Evolutionary conservation across 2,797 vertebrate genomes (phyloP).

Genomic region (Trachops cirrhosus): DNA sequence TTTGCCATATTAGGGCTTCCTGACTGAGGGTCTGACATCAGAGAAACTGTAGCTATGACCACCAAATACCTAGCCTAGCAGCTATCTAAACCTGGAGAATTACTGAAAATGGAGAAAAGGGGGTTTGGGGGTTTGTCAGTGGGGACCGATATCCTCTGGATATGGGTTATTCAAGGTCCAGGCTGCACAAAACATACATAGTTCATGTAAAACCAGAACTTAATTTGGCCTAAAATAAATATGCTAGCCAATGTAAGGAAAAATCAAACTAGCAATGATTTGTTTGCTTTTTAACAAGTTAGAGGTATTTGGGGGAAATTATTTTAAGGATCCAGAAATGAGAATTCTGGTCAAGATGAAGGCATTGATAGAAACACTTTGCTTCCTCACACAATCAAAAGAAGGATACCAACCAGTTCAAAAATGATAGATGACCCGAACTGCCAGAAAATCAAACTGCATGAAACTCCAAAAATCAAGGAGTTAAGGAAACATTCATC

Average conservation of each 20-base stretch:
- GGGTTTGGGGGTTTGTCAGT: not conserved
- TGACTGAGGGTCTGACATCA: not conserved
- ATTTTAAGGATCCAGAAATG: not conserved
- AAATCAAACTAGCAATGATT: not conserved
- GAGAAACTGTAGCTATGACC: not conserved
- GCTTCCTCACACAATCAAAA: too few species aligned
- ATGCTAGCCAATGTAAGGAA: not conserved
- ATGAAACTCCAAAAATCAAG: too few species aligned
- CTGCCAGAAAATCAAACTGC: too few species aligned
- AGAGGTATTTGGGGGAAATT: not conserved
- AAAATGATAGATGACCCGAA: too few species aligned
- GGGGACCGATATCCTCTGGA: not conserved
- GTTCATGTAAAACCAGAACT: not conserved
- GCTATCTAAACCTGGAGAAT: not conserved
- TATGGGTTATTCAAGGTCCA: not conserved
- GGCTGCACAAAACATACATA: not conserved
- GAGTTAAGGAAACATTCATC: too few species aligned
- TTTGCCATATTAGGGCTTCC: not conserved
- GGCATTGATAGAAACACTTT: too few species aligned
- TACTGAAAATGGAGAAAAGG: not conserved
- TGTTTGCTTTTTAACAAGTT: conserved; percentile 16
- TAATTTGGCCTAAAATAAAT: conserved; percentile 11
- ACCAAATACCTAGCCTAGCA: not conserved
- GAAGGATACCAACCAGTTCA: too few species aligned
- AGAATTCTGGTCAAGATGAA: too few species aligned